Evolutionary conservation across 1,140 invertebrate genomes (phyloP), one percentile per base, ranked within the genome.

Genomic region (Vollenhovia emeryi): DNA sequence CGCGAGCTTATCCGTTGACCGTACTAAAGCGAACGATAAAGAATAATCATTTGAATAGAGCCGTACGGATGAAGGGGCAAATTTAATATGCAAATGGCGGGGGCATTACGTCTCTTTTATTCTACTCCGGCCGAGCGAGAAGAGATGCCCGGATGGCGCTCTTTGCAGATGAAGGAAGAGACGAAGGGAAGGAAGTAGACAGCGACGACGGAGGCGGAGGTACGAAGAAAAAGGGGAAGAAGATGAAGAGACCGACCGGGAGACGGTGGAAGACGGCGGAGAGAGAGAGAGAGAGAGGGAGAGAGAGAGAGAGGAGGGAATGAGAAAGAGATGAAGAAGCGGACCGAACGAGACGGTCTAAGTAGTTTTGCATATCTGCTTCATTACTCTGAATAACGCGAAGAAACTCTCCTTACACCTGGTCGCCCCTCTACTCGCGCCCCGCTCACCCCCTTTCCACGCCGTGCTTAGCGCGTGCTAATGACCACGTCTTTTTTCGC

Each of bases 331-430:
- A 76, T 21, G 73, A 60, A 60, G 36, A 88, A 64, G 33, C 36
- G n/a, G 55, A 73, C 74, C 69, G 74, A 89, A 89, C 74, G 84
- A 88, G 79, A 88, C 83, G 68, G 84, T 73, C 84, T 90, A 89
- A 91, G 87, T 90, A 91, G 89, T 92, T 91, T 91, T 91, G 91
- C 91, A 92, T 92, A 91, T 91, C 89, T 90, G 84, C 91, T 92
- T 91, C 87, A 90, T 92, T 91, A 92, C 85, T 85, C 75, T 76
- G 85, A 90, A 90, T 91, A 90, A 92, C 84, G 71, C 66, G 84
- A 73, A 87, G 84, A 64, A 87, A 90, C 87, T 89, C 90, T 87
- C 84, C 87, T 89, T 91, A 87, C 87, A 87, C 87, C 78, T 85
- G 62, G 45, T 40, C 52, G 48, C 24, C 24, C 24, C 78, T 59